Conservation (phyloP, 2,888 invertebrate genomes). For the Agrilus cyanescens region DNA sequence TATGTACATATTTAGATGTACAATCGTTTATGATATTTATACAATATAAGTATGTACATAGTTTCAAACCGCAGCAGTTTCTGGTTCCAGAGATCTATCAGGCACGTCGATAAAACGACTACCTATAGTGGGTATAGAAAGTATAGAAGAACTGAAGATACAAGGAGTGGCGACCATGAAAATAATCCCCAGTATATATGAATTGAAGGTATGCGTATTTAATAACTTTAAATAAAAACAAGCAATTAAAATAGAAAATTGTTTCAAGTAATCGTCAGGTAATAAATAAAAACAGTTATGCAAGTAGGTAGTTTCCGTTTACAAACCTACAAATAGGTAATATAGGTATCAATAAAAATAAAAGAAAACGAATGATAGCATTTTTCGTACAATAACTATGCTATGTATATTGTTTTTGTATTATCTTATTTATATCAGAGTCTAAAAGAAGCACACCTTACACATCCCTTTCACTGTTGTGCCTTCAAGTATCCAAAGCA, state of each 20-base stretch:
- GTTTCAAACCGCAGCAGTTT: slow-evolving; percentile 24
- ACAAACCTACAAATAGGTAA: too few species aligned
- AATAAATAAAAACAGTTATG: too few species aligned
- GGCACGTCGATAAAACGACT: slow-evolving; percentile 61
- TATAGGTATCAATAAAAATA: too few species aligned
- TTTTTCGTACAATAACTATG: too few species aligned
- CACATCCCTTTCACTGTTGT: slow-evolving; percentile 84
- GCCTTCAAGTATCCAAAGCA: slow-evolving; percentile 74
- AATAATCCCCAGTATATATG: slow-evolving; percentile 73
- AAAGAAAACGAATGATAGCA: too few species aligned
- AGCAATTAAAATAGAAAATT: too few species aligned
- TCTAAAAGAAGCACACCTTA: slow-evolving; percentile 57
- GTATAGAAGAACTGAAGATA: slow-evolving; percentile 58
- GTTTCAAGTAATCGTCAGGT: too few species aligned
- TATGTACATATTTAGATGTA: too few species aligned
- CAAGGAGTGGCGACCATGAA: slow-evolving; percentile 63
- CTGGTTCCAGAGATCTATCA: slow-evolving; percentile 63
- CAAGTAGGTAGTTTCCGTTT: too few species aligned
- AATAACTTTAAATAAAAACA: too few species aligned
- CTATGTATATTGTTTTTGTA: too few species aligned
- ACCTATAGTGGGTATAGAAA: slow-evolving; percentile 60
- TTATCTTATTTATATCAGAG: slow-evolving; percentile 37
- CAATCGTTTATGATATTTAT: background rate
- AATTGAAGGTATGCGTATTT: slow-evolving; percentile 57
- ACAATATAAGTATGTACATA: slow-evolving; percentile 3